Conservation (phyloP, 2,888 invertebrate genomes). For the Eupeodes luniger region DNA sequence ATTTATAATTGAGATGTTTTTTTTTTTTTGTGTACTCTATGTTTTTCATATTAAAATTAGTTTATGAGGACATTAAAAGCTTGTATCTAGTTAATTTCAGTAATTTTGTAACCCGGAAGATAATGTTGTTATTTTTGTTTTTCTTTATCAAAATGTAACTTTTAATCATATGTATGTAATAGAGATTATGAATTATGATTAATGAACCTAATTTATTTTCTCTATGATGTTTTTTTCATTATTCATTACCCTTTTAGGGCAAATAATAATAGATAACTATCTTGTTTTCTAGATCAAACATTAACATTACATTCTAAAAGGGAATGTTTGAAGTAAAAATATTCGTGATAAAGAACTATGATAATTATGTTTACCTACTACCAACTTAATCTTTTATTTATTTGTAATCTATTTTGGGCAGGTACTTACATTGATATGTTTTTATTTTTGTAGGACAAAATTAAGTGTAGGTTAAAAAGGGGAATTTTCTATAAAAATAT, state of each 20-base stretch:
- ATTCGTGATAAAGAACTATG: not conserved
- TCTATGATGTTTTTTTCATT: not conserved
- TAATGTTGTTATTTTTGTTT: too few species aligned
- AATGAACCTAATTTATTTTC: not conserved
- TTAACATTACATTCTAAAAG: not conserved
- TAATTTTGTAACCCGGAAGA: too few species aligned
- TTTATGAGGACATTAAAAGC: too few species aligned
- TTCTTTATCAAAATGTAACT: not conserved
- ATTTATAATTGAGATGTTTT: not conserved
- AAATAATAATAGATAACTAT: too few species aligned
- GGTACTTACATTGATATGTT: not conserved
- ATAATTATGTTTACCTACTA: not conserved
- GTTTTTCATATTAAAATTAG: not conserved
- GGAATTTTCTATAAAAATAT: too few species aligned
- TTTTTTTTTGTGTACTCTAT: not conserved
- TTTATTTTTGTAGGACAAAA: not conserved
- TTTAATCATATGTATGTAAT: not conserved
- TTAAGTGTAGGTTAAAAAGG: not conserved
- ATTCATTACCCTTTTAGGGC: not conserved
- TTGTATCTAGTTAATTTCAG: too few species aligned
- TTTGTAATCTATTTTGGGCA: not conserved
- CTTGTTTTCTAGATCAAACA: not conserved
- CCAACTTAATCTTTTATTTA: slow-evolving; percentile 1
- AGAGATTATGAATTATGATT: slow-evolving; percentile 12
- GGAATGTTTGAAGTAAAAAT: not conserved